These are phyloP conservation scores for Plebejus argus DNA, from an alignment of 2,888 invertebrate species.

Conservation along the genomic window DNA sequence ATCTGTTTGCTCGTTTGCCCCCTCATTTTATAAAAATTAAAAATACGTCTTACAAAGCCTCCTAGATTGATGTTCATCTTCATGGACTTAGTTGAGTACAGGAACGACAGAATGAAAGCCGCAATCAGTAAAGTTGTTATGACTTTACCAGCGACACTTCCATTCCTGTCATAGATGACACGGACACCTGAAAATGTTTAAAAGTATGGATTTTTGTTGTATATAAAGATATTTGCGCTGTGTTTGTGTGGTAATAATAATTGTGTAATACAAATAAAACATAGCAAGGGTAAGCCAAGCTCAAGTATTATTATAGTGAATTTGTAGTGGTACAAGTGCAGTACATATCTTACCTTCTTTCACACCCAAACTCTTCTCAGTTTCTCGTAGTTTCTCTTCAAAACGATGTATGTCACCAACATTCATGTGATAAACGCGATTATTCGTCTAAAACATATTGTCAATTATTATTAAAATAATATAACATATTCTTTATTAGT, in stretches of 20 bases:
- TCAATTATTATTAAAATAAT: not conserved
- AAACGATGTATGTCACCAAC: slow-evolving; percentile 91
- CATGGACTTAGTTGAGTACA: slow-evolving; percentile 84
- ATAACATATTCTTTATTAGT: no score
- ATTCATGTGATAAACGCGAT: slow-evolving; percentile 90
- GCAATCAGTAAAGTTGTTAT: slow-evolving; percentile 85
- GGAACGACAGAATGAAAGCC: slow-evolving; percentile 83
- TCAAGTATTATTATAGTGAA: no score
- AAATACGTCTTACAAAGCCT: slow-evolving; percentile 87
- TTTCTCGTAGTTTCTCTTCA: slow-evolving; percentile 93
- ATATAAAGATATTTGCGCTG: no score
- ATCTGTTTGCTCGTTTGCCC: no score
- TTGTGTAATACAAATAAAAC: no score
- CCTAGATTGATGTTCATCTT: slow-evolving; percentile 85
- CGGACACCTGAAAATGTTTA: slow-evolving; percentile 80
- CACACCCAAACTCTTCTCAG: slow-evolving; percentile 90
- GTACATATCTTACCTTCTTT: slow-evolving; percentile 79
- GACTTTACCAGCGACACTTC: slow-evolving; percentile 86
- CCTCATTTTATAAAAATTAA: no score
- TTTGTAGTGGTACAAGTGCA: no score
- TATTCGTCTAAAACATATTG: slow-evolving; percentile 69
- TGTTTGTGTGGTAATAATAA: no score
- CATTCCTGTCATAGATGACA: slow-evolving; percentile 90
- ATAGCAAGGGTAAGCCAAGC: no score
- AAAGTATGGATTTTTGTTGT: not conserved